phyloP scores from a whole-genome alignment of 2,888 invertebrate species.

The Hoplodrina blanda region DNA sequence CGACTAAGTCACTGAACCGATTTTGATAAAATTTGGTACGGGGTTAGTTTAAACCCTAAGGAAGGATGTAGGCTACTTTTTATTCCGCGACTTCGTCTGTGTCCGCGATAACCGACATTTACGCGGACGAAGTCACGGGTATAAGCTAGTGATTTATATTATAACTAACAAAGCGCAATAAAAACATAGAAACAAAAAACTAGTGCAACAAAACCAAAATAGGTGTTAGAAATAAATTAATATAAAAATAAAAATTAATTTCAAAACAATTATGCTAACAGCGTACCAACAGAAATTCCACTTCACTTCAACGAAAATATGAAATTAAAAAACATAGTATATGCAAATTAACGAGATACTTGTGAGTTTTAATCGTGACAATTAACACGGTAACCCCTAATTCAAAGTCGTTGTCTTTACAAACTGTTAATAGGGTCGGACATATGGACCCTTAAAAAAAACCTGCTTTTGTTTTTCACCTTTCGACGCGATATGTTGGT shows the following conservation, averaged over 20 bases:
- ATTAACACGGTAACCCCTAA: slow-evolving; percentile 49
- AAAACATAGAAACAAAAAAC: not conserved
- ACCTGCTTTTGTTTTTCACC: slow-evolving; percentile 5
- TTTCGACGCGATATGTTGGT: not conserved
- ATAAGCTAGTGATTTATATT: no score
- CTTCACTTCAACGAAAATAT: slow-evolving; percentile 23
- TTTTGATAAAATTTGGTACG: no score
- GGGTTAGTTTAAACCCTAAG: no score
- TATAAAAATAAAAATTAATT: slow-evolving; percentile 33
- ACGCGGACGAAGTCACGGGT: no score
- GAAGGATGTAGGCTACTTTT: no score
- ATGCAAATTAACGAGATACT: slow-evolving; percentile 57
- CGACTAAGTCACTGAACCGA: no score
- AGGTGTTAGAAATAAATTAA: slow-evolving; percentile 52
- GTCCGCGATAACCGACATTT: no score
- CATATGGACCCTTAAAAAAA: slow-evolving; percentile 25
- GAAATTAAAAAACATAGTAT: slow-evolving; percentile 41
- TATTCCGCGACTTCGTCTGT: no score
- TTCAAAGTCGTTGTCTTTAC: slow-evolving; percentile 54
- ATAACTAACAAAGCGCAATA: no score
- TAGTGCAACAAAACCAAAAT: slow-evolving; percentile 19
- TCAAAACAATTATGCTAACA: slow-evolving; percentile 30
- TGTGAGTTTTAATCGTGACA: slow-evolving; percentile 43
- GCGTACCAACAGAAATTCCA: slow-evolving; percentile 37
- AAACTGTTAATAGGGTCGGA: slow-evolving; percentile 58